Conservation (phyloP, 1,140 invertebrate species). For the Tyrophagus putrescentiae region DNA sequence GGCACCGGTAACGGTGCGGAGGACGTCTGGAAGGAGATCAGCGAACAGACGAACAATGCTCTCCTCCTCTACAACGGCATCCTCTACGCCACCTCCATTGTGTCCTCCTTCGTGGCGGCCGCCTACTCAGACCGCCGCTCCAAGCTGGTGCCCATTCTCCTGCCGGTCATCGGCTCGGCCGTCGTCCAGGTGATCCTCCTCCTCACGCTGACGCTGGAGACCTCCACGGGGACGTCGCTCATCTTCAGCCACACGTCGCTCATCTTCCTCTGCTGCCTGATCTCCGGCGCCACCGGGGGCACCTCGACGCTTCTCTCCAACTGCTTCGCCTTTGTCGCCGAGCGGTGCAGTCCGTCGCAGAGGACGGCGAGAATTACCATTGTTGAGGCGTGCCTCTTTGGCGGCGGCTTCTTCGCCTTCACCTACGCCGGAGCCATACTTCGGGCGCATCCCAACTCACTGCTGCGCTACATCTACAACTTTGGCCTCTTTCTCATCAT, state of each 20-base stretch:
- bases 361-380: conserved; percentile 66
- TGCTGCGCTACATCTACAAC: conserved; percentile 30
- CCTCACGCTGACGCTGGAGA: background rate
- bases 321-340: conserved; percentile 71
- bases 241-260: conserved; percentile 49
- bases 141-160: conserved; percentile 61
- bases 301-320: conserved; percentile 78
- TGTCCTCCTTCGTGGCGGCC: conserved; percentile 36
- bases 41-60: background rate
- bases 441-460: conserved; percentile 25
- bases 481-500: conserved; percentile 27
- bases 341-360: conserved; percentile 60
- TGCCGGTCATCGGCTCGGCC: conserved; percentile 64
- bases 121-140: conserved; percentile 57
- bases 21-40: conserved; percentile 26
- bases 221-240: conserved; percentile 40
- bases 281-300: conserved; percentile 51
- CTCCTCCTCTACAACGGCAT: conserved; percentile 30
- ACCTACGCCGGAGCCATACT: conserved; percentile 34
- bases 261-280: conserved; percentile 30
- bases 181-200: conserved; percentile 30
- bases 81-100: conserved; percentile 34
- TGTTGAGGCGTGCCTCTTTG: conserved; percentile 46
- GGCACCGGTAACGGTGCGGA: conserved; percentile 28
- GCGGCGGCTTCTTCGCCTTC: conserved; percentile 27